Evolutionary conservation across 2,888 invertebrate species (phyloP).

Genomic region (Dasypolia templi): DNA sequence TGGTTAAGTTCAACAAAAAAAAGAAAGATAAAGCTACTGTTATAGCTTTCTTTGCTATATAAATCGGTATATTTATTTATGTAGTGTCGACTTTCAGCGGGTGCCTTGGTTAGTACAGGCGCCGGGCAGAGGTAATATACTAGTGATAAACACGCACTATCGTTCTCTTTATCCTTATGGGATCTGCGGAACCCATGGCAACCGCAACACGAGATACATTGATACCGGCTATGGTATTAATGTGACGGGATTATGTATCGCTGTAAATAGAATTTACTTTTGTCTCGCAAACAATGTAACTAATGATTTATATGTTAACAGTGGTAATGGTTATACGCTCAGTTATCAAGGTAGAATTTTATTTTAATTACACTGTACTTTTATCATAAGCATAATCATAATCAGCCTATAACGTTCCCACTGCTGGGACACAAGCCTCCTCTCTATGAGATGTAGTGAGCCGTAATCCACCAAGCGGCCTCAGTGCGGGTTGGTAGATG

Average conservation of each 20-base stretch:
- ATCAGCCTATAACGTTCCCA: too few relatives aligned
- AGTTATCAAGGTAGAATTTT: background rate
- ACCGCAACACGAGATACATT: slow-evolving; percentile 43
- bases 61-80: slow-evolving; percentile 30
- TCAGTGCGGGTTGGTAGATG: too few relatives aligned
- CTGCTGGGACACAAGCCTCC: too few relatives aligned
- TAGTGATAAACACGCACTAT: slow-evolving; percentile 48
- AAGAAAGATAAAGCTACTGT: slow-evolving; percentile 7
- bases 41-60: slow-evolving; percentile 28
- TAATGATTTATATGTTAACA: slow-evolving; percentile 1
- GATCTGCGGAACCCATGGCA: slow-evolving; percentile 37
- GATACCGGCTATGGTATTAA: slow-evolving; percentile 29
- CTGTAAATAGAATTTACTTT: slow-evolving; percentile 34
- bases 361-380: background rate
- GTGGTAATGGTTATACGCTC: background rate
- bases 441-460: too few relatives aligned
- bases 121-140: slow-evolving; percentile 30
- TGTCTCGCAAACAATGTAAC: slow-evolving; percentile 28
- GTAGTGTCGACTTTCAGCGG: slow-evolving; percentile 39
- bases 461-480: too few relatives aligned
- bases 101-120: slow-evolving; percentile 22
- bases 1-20: slow-evolving; percentile 9
- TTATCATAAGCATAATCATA: too few relatives aligned
- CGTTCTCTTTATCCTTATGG: slow-evolving; percentile 51
- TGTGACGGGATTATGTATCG: slow-evolving; percentile 35